A percentile compares a stretch with the other conserved stretches of the same genome.
These are phyloP conservation scores for Mylabris phalerata DNA, from an alignment of 1,140 invertebrate genomes.

Conservation along the genomic window DNA sequence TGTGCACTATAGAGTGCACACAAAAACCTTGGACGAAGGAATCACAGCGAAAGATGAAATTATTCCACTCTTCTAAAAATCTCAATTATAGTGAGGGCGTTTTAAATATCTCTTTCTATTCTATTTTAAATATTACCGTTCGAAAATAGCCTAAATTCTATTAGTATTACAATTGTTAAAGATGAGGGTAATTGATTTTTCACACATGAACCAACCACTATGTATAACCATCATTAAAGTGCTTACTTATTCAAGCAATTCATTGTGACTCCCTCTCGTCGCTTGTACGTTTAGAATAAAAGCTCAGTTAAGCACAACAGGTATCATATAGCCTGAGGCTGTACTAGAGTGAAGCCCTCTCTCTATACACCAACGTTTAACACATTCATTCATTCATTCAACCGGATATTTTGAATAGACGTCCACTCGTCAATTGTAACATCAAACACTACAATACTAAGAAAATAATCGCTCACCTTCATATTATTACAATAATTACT, in stretches of 20 bases:
- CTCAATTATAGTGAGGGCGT: no score
- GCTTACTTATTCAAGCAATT: slow-evolving; percentile 9
- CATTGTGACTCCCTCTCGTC: slow-evolving; percentile 10
- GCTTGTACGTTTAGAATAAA: slow-evolving; percentile 2
- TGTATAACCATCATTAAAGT: slow-evolving; percentile 8
- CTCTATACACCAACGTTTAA: slow-evolving; percentile 5
- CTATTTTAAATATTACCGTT: no score
- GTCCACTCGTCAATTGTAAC: no score
- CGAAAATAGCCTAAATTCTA: neutral
- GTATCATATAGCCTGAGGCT: slow-evolving; percentile 15
- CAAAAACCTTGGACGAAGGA: slow-evolving; percentile 10
- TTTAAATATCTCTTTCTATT: no score
- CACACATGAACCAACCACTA: slow-evolving; percentile 19
- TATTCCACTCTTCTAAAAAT: no score
- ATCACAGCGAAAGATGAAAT: no score
- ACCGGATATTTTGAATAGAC: slow-evolving; percentile 10
- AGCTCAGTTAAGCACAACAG: slow-evolving; percentile 16
- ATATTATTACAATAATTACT: no score
- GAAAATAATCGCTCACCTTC: no score
- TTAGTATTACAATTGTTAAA: neutral
- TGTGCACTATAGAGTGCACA: neutral
- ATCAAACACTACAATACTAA: neutral
- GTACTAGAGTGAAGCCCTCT: slow-evolving; percentile 7
- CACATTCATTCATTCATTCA: slow-evolving; percentile 10
- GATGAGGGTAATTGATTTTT: slow-evolving; percentile 21